Base-by-base conservation (phyloP, 2,113 vertebrate genomes). In the Mellivora capensis region DNA sequence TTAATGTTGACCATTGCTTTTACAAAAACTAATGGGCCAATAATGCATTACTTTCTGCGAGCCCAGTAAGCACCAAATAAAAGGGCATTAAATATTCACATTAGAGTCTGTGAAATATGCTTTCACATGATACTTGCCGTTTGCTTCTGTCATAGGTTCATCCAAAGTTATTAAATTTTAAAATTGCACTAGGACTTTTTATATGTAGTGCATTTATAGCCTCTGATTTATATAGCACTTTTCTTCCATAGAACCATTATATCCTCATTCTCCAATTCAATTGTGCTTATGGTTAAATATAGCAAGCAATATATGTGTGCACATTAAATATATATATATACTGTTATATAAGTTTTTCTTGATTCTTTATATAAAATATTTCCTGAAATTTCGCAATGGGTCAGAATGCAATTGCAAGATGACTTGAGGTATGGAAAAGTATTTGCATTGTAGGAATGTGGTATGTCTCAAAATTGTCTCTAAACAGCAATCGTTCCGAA, bases 141-240 rank as follows among this genome's bases (percentile, higher is more conserved):
- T 97, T 97, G 90, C 87, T 83, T 88, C 85, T 94, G 93, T 87
- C 87, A 94, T 93, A 79, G 90, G 87, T 96, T 96, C 88, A 94
- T 95, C 90, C 67, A 95, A 96, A 95, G 93, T 93, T 96, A 97
- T 96, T 97, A 97, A 96, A 96, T 96, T 97, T 97, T 98, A 98
- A 97, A 96, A 82, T 96, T 97, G 57, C 39, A 74, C 69, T 92
- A 59, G 87, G 71, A 94, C 62, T 54, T 97, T 97, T 97, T 87
- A 82, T 96, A 94, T 44, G 49, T 90, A 88, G 80, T 92, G 7
- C 90, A 87, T 59, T 97, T 97, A 97, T 88, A 93, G 87, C 88
- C 27, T 96, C 84, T 98, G 97, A 97, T 96, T 98, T 97, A 97
- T 97, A 95, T 7, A 95, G 62, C 72, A 96, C 93, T 98, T 98